These are phyloP conservation scores for Aphelocoma californica DNA, from an alignment of 2,797 vertebrate species.

Conservation along the genomic window DNA sequence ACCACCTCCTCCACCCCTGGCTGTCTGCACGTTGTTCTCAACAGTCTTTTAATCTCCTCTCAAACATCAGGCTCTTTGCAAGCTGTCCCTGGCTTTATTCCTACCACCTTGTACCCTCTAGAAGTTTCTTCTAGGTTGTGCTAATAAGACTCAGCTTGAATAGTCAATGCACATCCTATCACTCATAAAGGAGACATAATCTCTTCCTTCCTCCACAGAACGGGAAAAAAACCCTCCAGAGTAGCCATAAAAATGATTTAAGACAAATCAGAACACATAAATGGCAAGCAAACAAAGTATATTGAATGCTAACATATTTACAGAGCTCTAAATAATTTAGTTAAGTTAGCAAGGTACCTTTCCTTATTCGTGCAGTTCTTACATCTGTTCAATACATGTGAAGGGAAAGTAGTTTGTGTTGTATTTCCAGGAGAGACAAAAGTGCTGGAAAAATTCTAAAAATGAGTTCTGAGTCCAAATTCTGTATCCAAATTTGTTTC, in stretches of 20 bases:
- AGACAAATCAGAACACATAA: not conserved
- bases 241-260: not conserved
- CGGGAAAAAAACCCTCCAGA: not conserved
- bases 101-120: not conserved
- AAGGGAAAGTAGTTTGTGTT: not conserved
- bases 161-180: not conserved
- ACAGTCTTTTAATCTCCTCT: not conserved
- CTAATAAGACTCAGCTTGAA: not conserved
- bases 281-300: not conserved
- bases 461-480: not conserved
- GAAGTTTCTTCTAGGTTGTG: not conserved
- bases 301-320: not conserved
- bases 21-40: not conserved
- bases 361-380: not conserved
- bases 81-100: not conserved
- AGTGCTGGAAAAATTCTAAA: not conserved
- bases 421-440: not conserved
- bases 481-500: not conserved
- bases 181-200: not conserved
- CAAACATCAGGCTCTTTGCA: not conserved
- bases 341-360: not conserved
- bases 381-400: not conserved
- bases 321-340: not conserved
- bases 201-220: not conserved
- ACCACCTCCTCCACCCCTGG: not conserved